Base-by-base conservation (phyloP, 2,113 vertebrate genomes). In the Caloenas nicobarica region DNA sequence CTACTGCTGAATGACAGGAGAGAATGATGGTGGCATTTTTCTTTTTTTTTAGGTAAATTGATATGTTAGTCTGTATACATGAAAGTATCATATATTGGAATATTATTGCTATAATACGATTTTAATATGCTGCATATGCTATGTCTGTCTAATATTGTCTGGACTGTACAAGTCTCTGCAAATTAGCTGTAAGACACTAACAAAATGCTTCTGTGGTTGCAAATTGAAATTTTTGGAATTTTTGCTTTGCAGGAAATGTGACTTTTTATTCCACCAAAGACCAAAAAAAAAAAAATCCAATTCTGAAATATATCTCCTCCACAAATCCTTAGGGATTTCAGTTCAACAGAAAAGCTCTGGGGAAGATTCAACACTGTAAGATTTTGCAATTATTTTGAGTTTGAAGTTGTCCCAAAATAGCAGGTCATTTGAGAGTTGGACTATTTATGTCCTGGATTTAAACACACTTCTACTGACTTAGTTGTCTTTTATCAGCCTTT, bases 221-320 rank as follows among this genome's bases (percentile, higher is more conserved):
- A 93, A 91, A 95, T 74, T 74, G 86, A 91, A 88, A 74, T 94
- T 81, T 88, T 77, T 88, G 16, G 4, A 88, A 96, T 92, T 91
- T 91, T 90, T 95, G 56, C 86, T 64, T 91, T 90, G 93, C 88
- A 90, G 93, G 86, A 96, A 94, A 91, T 94, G 53, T 34, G 53
- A 81, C 64, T 84, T 92, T 61, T 86, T 86, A 66, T 91, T 94
- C 82, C 9, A 91, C 42, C 25, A 82, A 78, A 88, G 68, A 88
- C 76, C 33, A 50, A 51, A 74, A 48, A 50, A 51, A 74, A 48
- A 92, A 93, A 72, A 61, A 65, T 71, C 42, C 26, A 68, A 22
- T 90, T 86, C 93, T 90, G 91, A 93, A 95, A 94, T 89, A 42
- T 83, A 84, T 96, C 85, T 95, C 40, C 69, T 60, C 92, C 90